These are phyloP conservation scores for Oscheius sp. DNA, from an alignment of 2,888 invertebrate genomes.

Conservation along the genomic window DNA sequence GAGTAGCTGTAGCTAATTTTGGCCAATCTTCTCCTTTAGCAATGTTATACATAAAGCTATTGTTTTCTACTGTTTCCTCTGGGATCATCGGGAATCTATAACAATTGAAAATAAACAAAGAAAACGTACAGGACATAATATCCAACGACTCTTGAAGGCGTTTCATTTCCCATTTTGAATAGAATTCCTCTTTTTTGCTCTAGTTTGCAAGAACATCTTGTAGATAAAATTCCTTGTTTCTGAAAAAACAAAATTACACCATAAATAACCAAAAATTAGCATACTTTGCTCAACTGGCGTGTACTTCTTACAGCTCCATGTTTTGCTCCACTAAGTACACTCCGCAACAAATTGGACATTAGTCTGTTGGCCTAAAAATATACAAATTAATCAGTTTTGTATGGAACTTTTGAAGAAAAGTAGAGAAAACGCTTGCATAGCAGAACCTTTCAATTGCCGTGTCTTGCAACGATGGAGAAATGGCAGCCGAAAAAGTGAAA, in stretches of 20 bases:
- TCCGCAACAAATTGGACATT: background rate
- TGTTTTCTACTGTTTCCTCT: slow-evolving; percentile 68
- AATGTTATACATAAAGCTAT: slow-evolving; percentile 64
- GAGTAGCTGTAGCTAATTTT: slow-evolving; percentile 57
- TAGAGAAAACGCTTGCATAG: too few relatives aligned
- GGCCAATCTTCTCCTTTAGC: slow-evolving; percentile 68
- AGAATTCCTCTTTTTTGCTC: slow-evolving; percentile 52
- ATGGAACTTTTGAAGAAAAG: too few relatives aligned
- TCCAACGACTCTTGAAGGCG: slow-evolving; percentile 58
- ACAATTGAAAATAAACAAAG: background rate
- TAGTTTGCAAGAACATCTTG: background rate
- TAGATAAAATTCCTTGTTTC: slow-evolving; percentile 3
- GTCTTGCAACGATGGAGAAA: too few relatives aligned
- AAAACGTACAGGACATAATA: slow-evolving; percentile 59
- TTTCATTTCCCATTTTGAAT: slow-evolving; percentile 65
- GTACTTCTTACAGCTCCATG: background rate
- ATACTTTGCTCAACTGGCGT: slow-evolving; percentile 3
- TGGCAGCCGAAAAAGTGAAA: too few relatives aligned
- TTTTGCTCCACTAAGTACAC: slow-evolving; percentile 1
- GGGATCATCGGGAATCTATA: slow-evolving; percentile 66
- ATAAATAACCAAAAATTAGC: background rate
- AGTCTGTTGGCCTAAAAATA: too few relatives aligned
- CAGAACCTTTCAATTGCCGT: too few relatives aligned
- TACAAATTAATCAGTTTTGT: too few relatives aligned
- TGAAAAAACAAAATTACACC: background rate